phyloP scores from a whole-genome alignment of 2,113 vertebrate species.

The Nothocercus nigrocapillus region DNA sequence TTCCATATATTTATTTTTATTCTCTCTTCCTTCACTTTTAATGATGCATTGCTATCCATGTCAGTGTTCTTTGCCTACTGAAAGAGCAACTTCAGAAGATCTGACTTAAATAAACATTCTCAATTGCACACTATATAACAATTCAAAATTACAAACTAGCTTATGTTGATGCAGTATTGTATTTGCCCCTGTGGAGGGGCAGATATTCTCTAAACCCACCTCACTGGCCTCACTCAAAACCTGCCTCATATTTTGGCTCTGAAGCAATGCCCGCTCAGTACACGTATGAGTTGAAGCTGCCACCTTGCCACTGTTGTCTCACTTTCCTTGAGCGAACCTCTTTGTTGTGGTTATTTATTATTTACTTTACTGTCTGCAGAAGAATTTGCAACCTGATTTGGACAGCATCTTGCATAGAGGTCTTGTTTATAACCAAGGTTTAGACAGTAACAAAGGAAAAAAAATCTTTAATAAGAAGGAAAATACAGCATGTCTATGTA shows the following conservation, averaged over 20 bases:
- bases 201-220: background rate
- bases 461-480: background rate
- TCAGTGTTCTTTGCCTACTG: background rate
- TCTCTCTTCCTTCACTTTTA: background rate
- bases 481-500: background rate
- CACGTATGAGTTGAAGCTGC: background rate
- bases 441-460: background rate
- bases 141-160: background rate
- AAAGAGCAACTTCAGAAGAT: background rate
- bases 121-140: background rate
- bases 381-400: background rate
- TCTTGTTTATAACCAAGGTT: background rate
- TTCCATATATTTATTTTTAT: background rate
- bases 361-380: background rate
- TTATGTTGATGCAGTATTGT: accelerated
- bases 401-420: background rate
- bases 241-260: background rate
- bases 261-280: background rate
- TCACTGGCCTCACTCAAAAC: background rate
- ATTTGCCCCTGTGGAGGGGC: background rate
- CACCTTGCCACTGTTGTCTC: background rate
- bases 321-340: background rate
- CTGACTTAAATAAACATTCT: background rate
- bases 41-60: background rate
- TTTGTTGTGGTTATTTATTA: background rate